Percentiles rank a stretch among this genome's conserved stretches.
Evolutionary conservation across 92 coral and sea anemone species (phyloP).

Genomic region (Micromussa lordhowensis): DNA sequence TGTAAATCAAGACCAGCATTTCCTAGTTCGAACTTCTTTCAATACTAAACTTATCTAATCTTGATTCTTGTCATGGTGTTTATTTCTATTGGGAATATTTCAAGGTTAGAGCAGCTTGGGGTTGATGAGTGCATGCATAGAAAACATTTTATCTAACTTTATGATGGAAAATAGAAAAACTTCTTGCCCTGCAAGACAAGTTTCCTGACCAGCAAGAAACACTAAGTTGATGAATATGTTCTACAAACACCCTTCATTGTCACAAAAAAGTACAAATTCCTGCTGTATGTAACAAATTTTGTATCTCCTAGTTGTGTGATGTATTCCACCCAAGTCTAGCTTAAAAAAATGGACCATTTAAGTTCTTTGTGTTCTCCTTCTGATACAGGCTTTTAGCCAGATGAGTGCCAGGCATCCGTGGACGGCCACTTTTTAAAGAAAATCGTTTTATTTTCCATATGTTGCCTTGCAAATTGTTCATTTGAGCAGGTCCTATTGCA

Average conservation of each 20-base stretch:
- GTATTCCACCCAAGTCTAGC: background rate
- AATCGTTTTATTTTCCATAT: no score
- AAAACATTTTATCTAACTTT: background rate
- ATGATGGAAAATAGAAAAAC: background rate
- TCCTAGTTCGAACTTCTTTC: background rate
- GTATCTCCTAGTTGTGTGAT: background rate
- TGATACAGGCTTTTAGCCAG: background rate
- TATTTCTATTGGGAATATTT: background rate
- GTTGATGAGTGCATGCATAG: background rate
- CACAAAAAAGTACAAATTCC: background rate
- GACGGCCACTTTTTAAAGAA: no score
- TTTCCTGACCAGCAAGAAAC: slow-evolving; percentile 25
- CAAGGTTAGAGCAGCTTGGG: background rate
- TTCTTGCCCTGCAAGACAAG: slow-evolving; percentile 21
- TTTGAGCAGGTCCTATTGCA: no score
- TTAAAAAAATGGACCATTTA: background rate
- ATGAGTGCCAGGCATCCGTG: no score
- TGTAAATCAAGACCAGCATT: background rate
- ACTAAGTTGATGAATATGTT: background rate
- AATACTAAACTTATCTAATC: background rate
- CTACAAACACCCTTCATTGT: background rate
- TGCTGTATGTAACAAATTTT: background rate
- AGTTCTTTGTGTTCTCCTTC: background rate
- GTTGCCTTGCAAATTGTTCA: no score
- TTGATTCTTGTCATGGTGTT: background rate